Conservation (phyloP, 2,113 vertebrate species). For the Poicephalus gulielmi region DNA sequence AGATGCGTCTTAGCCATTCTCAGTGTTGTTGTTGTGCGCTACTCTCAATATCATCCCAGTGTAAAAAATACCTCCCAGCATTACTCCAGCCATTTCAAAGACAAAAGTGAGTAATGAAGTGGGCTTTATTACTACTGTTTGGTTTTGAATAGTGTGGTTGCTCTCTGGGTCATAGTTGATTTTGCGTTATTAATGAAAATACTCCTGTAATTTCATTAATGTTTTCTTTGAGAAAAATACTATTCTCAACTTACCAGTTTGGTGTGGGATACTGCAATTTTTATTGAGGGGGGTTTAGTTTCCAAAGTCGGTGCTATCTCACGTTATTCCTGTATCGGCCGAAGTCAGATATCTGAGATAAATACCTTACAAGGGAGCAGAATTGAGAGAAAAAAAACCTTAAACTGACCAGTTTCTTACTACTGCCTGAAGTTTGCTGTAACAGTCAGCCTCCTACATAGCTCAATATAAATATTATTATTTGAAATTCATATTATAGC, state of each 20-base stretch:
- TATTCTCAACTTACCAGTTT: neutral
- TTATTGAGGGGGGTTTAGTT: neutral
- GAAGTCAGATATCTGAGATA: neutral
- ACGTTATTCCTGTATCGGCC: neutral
- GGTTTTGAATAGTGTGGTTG: neutral
- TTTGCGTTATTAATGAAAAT: neutral
- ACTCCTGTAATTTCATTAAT: neutral
- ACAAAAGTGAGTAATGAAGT: neutral
- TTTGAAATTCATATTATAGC: neutral
- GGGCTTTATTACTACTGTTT: neutral
- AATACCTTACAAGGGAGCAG: neutral
- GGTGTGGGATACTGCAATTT: neutral
- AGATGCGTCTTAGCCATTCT: neutral
- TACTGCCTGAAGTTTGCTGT: neutral
- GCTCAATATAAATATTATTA: neutral
- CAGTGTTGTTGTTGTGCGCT: fast-evolving
- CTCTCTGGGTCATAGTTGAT: neutral
- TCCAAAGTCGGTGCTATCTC: neutral
- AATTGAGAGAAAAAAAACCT: neutral
- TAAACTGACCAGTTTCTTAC: neutral
- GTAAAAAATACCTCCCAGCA: neutral
- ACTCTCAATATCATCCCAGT: neutral
- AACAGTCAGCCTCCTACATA: neutral
- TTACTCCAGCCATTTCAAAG: neutral
- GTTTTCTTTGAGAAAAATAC: neutral